phyloP scores from a whole-genome alignment of 2,888 invertebrate species.

The Therioaphis trifolii region DNA sequence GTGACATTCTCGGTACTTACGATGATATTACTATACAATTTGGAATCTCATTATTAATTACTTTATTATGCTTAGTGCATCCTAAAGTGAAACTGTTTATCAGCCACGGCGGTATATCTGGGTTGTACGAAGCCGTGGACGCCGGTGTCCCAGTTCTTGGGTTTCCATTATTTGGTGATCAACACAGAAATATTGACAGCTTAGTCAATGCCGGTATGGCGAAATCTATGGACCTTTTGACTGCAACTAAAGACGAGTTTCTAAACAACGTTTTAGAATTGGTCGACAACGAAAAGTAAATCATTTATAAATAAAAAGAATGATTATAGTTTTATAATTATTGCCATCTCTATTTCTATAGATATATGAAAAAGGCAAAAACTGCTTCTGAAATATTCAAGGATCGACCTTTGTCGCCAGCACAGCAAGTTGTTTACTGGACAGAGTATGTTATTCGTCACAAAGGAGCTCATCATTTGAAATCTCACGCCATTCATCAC shows the following conservation, averaged over 20 bases:
- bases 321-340: too few relatives aligned
- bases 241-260: not conserved
- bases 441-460: too few relatives aligned
- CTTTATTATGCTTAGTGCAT: not conserved
- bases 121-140: constrained; percentile 4
- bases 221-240: constrained; percentile 8
- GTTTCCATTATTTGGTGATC: not conserved
- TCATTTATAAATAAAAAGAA: too few relatives aligned
- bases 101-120: constrained; percentile 23
- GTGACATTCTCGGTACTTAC: constrained; percentile 8
- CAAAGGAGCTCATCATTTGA: too few relatives aligned
- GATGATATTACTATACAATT: not conserved
- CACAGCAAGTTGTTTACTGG: too few relatives aligned
- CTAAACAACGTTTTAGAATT: constrained; percentile 2
- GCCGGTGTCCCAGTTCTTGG: not conserved
- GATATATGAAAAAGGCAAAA: too few relatives aligned
- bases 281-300: not conserved
- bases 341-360: too few relatives aligned
- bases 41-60: not conserved
- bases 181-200: not conserved
- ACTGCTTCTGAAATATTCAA: too few relatives aligned
- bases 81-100: constrained; percentile 22
- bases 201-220: not conserved
- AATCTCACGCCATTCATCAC: too few relatives aligned
- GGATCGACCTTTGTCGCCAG: too few relatives aligned